Base-by-base conservation (phyloP, 1,140 invertebrate genomes). In the Chrysomallon squamiferum region DNA sequence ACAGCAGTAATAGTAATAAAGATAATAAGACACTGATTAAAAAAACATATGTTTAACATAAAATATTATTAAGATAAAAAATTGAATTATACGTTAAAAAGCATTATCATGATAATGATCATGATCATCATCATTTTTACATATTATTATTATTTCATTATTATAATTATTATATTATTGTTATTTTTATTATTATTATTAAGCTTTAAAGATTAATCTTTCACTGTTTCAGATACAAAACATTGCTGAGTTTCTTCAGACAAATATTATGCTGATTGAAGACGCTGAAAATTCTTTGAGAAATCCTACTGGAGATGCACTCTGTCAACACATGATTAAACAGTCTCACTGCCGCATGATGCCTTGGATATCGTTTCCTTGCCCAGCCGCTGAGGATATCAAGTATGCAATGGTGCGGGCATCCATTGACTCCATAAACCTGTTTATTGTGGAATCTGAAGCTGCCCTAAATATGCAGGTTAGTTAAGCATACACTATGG, bases 331-430 rank as follows among this genome's bases (percentile, higher is more conserved):
- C 82, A 92, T 93, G 62, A 75, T 92, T 27, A 90, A 91, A 25
- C 93, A 92, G 66, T 87, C 90, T 11, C 84, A 91, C 65, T 97
- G 95, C 92, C 91, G 77, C 27, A 77, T 76, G 68, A 58, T 66
- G 59, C 72, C 74, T 32, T 70, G 68, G 69, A 66, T 69, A 41
- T 73, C 71, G 13, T 78, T 89, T 38, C 74, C 71, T 25, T 96
- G 94, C 84, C 94, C 94, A 7, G 91, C 91, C 45, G 89, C 91
- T 0, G 94, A 95, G 74, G 93, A 96, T 78, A 92, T 99, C 33
- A 99, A 99, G 80, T 99, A 99, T 80, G 90, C 92, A 76, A 94
- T 99, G 91, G 93, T 93, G 6, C 88, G 97, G 27, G 87, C 97
- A 1, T 92, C 94, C 1, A 88, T 99, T 27, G 97, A 99, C 86